A percentile compares a stretch with the other conserved stretches of the same genome.
phyloP scores from a whole-genome alignment of 2,113 vertebrate species.

The Mesoclemmys tuberculata region DNA sequence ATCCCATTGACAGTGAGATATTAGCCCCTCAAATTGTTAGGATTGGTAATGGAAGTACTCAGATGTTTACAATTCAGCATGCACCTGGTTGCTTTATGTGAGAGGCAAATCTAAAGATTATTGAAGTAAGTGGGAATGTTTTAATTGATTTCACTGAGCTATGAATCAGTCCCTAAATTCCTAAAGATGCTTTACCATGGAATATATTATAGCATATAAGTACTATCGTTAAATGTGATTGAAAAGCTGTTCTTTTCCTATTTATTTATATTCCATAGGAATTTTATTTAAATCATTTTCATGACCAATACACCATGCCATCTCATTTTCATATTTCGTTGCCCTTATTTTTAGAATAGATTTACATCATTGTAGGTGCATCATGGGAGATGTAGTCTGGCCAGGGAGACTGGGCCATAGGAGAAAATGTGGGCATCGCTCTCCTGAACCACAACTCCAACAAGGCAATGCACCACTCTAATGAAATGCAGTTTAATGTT shows the following conservation, averaged over 20 bases:
- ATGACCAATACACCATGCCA: background rate
- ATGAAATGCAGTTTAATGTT: background rate
- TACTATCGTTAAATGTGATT: background rate
- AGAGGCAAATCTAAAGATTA: background rate
- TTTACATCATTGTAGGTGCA: background rate
- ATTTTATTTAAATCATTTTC: slow-evolving; percentile 2
- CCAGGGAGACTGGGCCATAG: no score
- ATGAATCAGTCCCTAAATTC: background rate
- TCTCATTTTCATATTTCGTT: background rate
- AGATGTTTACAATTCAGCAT: background rate
- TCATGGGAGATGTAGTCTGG: no score
- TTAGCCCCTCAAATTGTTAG: background rate
- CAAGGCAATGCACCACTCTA: no score
- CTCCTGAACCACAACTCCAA: no score
- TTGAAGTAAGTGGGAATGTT: background rate
- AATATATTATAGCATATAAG: background rate
- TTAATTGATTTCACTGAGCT: background rate
- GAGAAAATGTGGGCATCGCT: no score
- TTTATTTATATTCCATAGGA: background rate
- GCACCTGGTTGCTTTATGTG: background rate
- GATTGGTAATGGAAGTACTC: background rate
- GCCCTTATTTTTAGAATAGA: background rate
- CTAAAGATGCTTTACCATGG: slow-evolving; percentile 16
- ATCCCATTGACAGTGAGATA: background rate
- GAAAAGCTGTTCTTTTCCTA: background rate